Base-by-base conservation (phyloP, 30 jellyfish, hydroid and myxozoan species). In the Hydractinia echinata region DNA sequence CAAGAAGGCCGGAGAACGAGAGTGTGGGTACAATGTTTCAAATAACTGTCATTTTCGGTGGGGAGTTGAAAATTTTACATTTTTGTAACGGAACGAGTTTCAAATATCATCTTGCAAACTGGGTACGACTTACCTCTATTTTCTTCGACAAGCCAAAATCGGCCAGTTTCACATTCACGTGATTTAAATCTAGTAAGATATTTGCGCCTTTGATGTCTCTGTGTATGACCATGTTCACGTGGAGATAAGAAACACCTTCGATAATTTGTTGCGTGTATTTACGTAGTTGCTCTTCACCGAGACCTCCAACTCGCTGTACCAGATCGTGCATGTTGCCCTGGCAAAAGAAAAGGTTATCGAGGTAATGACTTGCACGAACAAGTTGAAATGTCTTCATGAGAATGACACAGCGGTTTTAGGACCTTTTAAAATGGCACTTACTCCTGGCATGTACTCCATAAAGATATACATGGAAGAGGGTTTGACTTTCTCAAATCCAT, bases 131-230 rank as follows among this genome's bases (percentile, higher is more conserved):
- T 83, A 79, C 97, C 89, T 90, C 94, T 14, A 90, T 81, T 55
- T 88, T 73, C 76, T 78, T 85, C 5, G 97, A 90, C 5, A 90
- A 85, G 8, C 97, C 97, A 76, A 90, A 90, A 81, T 90, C 97
- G 15, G 94, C 97, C 54, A 90, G 76, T 61, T 85, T 90, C 16
- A 90, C 90, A 52, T 69, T 44, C 52, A 30, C 64, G 82, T 76
- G 87, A 30, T 85, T 88, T 6, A 88, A 68, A 16, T 88, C 87
- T 10, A 90, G 81, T 66, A 90, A 67, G 21, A 90, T 90, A 51
- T 90, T 90, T 67, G 97, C 97, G 81, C 97, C 97, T 80, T 91
- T 91, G 86, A 91, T 91, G 53, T 91, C 97, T 58, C 97, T 64
- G 73, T 91, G 97, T 54, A 91, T 80, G 54, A 91, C 87, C 96